These are phyloP conservation scores for Chondrosia reniformis DNA, from an alignment of 37 sponge, comb jelly and placozoan species.

Conservation along the genomic window DNA sequence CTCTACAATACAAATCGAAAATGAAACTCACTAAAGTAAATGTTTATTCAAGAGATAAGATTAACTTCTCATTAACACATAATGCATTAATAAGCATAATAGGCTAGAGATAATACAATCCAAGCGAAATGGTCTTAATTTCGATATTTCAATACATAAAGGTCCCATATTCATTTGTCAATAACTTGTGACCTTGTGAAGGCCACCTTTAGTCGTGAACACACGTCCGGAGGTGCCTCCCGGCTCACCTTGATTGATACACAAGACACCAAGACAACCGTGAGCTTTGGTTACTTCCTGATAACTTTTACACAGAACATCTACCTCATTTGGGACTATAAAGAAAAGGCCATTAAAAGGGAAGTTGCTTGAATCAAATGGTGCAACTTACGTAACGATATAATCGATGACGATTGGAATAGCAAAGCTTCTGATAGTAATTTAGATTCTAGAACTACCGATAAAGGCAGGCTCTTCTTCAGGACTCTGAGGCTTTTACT, in stretches of 20 bases:
- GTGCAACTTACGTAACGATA: constrained; percentile 59
- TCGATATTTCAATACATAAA: too few species aligned
- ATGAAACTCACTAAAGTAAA: too few species aligned
- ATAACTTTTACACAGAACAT: constrained; percentile 51
- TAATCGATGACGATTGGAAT: constrained; percentile 63
- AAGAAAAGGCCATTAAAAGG: not conserved
- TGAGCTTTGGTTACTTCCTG: constrained; percentile 48
- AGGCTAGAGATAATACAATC: too few species aligned
- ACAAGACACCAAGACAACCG: constrained; percentile 73
- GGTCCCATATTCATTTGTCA: not conserved
- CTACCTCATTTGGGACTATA: constrained; percentile 61
- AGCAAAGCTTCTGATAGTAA: constrained; percentile 52
- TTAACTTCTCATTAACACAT: too few species aligned
- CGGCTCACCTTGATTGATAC: constrained; percentile 9
- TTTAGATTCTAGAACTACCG: constrained; percentile 69
- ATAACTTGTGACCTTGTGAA: not conserved
- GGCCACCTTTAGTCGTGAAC: not conserved
- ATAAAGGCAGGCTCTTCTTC: constrained; percentile 47
- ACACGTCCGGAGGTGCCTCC: not conserved
- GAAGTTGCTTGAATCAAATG: too few species aligned
- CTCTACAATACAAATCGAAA: too few species aligned
- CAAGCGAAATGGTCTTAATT: too few species aligned
- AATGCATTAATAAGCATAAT: too few species aligned
- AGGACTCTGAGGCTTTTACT: constrained; percentile 53
- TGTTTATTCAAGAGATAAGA: too few species aligned